Evolutionary conservation across 2,888 invertebrate genomes (phyloP).

Genomic region (Heteromyza rotundicornis): DNA sequence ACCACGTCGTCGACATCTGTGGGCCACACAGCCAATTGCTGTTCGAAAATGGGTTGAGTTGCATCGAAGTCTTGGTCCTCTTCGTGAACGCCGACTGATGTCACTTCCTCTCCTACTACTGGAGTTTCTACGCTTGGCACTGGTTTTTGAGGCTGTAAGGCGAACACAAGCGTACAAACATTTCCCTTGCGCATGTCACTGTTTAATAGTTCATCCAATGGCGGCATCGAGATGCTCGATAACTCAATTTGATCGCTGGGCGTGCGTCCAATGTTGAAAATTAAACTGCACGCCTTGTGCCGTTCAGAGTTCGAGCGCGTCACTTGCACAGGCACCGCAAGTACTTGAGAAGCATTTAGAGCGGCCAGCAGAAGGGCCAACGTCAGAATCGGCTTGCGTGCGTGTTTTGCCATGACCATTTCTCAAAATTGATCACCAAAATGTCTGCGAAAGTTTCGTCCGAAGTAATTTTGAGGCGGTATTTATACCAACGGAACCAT

Average conservation of each 20-base stretch:
- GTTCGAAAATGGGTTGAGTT: slow-evolving; percentile 49
- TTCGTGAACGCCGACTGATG: not conserved
- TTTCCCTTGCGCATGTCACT: slow-evolving; percentile 7
- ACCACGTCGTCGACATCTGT: slow-evolving; percentile 41
- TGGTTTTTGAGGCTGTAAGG: not conserved
- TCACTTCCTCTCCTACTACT: not conserved
- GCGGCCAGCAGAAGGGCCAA: no score
- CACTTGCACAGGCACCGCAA: not conserved
- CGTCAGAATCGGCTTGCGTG: no score
- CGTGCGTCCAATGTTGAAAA: slow-evolving; percentile 41
- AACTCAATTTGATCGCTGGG: slow-evolving; percentile 1
- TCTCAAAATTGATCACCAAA: no score
- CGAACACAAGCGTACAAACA: not conserved
- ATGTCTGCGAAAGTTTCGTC: not conserved
- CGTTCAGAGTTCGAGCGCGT: not conserved
- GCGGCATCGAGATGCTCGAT: slow-evolving; percentile 42
- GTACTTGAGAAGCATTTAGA: no score
- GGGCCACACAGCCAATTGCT: slow-evolving; percentile 55
- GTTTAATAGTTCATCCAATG: slow-evolving; percentile 38
- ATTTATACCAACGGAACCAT: not conserved
- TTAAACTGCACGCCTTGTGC: slow-evolving; percentile 44
- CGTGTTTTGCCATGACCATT: no score
- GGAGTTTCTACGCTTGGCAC: not conserved
- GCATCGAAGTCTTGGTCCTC: slow-evolving; percentile 15
- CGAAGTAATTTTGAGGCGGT: not conserved